These are phyloP conservation scores for Ophioninae sp. DNA, from an alignment of 2,888 invertebrate species.

Conservation along the genomic window DNA sequence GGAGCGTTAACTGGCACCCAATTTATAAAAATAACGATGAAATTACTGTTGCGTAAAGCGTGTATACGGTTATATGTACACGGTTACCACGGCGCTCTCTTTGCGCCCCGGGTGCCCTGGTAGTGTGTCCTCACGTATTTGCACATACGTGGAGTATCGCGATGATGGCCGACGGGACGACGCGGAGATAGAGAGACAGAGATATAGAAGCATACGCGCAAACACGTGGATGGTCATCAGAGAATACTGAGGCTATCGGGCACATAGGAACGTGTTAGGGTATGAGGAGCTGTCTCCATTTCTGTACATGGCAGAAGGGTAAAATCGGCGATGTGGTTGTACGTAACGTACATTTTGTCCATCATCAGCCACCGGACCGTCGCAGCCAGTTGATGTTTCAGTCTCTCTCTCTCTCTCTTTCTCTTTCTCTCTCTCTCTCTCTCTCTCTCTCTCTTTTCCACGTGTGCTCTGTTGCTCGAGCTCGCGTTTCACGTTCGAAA, in stretches of 20 bases:
- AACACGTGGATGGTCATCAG: constrained; percentile 49
- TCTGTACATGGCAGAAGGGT: constrained; percentile 44
- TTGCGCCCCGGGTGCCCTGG: constrained; percentile 11
- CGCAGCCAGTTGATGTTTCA: constrained; percentile 74
- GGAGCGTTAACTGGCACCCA: constrained; percentile 80
- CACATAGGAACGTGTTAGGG: constrained; percentile 29
- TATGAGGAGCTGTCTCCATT: constrained; percentile 32
- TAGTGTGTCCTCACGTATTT: not conserved
- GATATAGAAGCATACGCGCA: constrained; percentile 35
- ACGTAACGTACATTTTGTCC: constrained; percentile 76
- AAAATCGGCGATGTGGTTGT: constrained; percentile 60
- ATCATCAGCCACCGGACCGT: constrained; percentile 76
- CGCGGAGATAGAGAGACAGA: constrained; percentile 47
- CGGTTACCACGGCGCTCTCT: constrained; percentile 37
- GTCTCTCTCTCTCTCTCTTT: constrained; percentile 62
- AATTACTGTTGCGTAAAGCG: constrained; percentile 80
- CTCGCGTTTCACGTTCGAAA: constrained; percentile 79
- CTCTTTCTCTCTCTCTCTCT: constrained; percentile 55
- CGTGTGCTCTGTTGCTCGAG: constrained; percentile 53
- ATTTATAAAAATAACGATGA: constrained; percentile 81
- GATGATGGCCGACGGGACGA: constrained; percentile 45
- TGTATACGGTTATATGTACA: constrained; percentile 55
- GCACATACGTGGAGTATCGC: constrained; percentile 40
- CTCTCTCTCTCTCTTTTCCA: constrained; percentile 11
- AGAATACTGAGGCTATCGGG: constrained; percentile 34